These are phyloP conservation scores for Sycophila sp. DNA, from an alignment of 1,140 invertebrate genomes.

Conservation along the genomic window DNA sequence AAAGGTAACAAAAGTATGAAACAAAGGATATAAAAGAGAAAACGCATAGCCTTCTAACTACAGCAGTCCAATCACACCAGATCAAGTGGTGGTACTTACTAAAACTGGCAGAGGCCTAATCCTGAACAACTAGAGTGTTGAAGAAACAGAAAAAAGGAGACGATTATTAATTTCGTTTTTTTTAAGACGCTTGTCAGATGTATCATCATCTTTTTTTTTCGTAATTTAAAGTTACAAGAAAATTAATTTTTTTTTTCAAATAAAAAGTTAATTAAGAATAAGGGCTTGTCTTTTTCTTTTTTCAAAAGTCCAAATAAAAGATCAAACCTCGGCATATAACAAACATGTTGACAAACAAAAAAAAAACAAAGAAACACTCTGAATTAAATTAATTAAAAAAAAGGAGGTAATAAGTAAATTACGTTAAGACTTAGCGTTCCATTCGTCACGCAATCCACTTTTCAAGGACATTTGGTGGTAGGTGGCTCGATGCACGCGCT, in stretches of 20 bases:
- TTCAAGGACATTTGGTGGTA: conserved; percentile 7
- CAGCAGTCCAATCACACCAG: conserved; percentile 71
- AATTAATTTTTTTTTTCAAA: too few species aligned
- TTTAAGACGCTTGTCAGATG: conserved; percentile 15
- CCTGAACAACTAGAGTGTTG: conserved; percentile 90
- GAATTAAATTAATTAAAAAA: conserved; percentile 13
- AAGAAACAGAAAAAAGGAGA: conserved; percentile 72
- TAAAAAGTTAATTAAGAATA: too few species aligned
- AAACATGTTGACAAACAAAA: too few species aligned
- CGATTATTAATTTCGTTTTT: conserved; percentile 65
- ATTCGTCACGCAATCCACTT: not conserved
- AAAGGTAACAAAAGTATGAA: conserved; percentile 27
- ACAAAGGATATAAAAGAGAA: conserved; percentile 50
- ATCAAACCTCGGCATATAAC: too few species aligned
- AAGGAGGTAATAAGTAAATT: not conserved
- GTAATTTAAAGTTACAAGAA: too few species aligned
- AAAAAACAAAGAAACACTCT: not conserved
- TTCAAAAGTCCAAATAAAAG: too few species aligned
- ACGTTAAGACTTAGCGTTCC: conserved; percentile 17
- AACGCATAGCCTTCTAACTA: conserved; percentile 67
- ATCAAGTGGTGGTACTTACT: conserved; percentile 85
- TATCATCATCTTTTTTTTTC: too few species aligned
- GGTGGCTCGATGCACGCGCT: conserved; percentile 10
- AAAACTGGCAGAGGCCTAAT: conserved; percentile 95
- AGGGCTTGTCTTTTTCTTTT: too few species aligned